Conservation (phyloP, 1,140 invertebrate species). For the Wasmannia auropunctata region DNA sequence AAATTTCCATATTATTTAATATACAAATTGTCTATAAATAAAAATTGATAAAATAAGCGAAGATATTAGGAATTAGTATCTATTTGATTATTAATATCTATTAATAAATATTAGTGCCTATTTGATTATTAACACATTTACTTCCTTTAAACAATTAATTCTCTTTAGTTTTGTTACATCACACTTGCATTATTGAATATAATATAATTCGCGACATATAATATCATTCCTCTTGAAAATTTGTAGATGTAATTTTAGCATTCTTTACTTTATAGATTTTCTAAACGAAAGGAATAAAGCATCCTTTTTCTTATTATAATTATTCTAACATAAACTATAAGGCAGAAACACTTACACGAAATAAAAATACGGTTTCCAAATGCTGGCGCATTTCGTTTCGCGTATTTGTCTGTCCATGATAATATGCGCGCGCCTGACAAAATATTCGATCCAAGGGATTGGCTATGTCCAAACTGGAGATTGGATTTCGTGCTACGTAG, state of each 20-base stretch:
- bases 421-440: slow-evolving; percentile 18
- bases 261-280: background rate
- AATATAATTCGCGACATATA: background rate
- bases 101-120: no score
- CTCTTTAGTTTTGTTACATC: background rate
- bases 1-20: background rate
- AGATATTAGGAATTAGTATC: background rate
- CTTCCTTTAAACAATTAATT: background rate
- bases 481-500: slow-evolving; percentile 51
- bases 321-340: background rate
- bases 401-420: slow-evolving; percentile 7
- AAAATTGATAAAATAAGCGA: background rate
- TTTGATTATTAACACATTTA: background rate
- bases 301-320: background rate
- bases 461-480: slow-evolving; percentile 44
- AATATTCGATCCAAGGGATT: slow-evolving; percentile 31
- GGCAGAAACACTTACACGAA: background rate
- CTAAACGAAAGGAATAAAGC: background rate
- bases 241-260: background rate
- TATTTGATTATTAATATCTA: no score
- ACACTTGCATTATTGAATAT: background rate
- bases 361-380: background rate
- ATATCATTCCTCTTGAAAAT: background rate
- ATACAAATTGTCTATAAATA: background rate
- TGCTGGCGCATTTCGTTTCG: background rate